Conservation (phyloP, 2,797 vertebrate species). For the Microhierax caerulescens region DNA sequence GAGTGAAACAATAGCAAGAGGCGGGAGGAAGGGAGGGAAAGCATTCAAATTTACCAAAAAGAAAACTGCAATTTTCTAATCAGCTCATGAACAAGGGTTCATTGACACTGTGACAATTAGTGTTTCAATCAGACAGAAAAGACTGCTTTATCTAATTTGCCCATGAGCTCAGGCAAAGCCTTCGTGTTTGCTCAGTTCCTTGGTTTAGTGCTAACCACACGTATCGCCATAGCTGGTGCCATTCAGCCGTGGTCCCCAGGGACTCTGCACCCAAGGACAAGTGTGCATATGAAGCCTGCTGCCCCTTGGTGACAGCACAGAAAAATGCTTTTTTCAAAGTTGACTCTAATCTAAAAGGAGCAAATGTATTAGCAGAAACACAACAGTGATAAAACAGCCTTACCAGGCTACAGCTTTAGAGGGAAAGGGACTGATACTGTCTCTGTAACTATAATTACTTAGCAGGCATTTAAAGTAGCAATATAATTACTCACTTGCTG, state of each 20-base stretch:
- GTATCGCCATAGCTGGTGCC: neutral
- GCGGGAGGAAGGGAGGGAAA: neutral
- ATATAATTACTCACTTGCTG: neutral
- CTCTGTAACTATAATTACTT: neutral
- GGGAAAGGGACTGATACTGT: neutral
- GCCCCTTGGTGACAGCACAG: neutral
- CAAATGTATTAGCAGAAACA: neutral
- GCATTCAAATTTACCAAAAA: neutral
- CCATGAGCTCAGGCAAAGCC: neutral
- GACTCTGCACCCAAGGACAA: neutral
- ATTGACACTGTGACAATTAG: neutral
- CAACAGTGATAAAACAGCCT: neutral
- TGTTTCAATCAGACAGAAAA: neutral
- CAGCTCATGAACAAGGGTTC: neutral
- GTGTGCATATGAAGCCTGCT: neutral
- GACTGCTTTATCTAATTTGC: neutral
- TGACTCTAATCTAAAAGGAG: accelerated
- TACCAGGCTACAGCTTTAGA: neutral
- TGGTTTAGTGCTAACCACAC: neutral
- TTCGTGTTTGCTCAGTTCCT: neutral
- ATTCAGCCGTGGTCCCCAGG: neutral
- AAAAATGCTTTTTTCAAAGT: neutral
- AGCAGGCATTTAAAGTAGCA: neutral
- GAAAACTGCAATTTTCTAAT: slow-evolving; percentile 11
- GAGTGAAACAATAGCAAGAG: neutral